phyloP scores from a whole-genome alignment of 2,113 vertebrate species.

The Bubo bubo region DNA sequence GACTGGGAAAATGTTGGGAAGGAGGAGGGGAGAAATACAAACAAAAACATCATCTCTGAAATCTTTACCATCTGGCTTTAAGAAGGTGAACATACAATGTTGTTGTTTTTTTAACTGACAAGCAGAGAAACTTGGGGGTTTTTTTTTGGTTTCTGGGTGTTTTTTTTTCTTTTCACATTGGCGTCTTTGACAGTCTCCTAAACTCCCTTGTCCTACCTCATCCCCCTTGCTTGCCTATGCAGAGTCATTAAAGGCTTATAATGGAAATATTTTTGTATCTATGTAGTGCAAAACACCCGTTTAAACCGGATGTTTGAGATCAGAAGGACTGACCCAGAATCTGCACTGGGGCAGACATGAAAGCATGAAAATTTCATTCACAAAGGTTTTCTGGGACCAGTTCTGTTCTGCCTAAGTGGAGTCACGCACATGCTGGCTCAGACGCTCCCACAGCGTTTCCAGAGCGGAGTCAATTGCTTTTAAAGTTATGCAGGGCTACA shows the following conservation, averaged over 20 bases:
- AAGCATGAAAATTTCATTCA: slow-evolving; percentile 66
- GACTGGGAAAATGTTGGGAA: not conserved
- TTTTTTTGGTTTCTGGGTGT: not conserved
- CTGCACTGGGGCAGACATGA: slow-evolving; percentile 67
- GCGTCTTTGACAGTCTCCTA: not conserved
- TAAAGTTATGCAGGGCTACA: slow-evolving; percentile 44
- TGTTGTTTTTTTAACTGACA: not conserved
- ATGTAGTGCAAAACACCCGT: slow-evolving; percentile 65
- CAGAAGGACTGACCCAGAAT: slow-evolving; percentile 67
- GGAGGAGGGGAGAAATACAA: not conserved
- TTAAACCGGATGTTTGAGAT: slow-evolving; percentile 70
- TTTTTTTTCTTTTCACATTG: not conserved
- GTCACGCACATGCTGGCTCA: slow-evolving; percentile 72
- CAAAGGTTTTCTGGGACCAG: slow-evolving; percentile 61
- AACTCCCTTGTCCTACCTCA: not conserved
- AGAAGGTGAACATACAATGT: not conserved
- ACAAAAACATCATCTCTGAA: not conserved
- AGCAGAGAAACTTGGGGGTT: not conserved
- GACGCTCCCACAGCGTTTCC: slow-evolving; percentile 44
- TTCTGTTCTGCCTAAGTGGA: slow-evolving; percentile 53
- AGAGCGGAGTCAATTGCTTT: slow-evolving; percentile 44
- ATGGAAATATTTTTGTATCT: slow-evolving; percentile 60
- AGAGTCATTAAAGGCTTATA: not conserved
- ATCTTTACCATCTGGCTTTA: not conserved
- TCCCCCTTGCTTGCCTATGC: not conserved